These are phyloP conservation scores for Bombylius major DNA, from an alignment of 2,888 invertebrate genomes.

Conservation along the genomic window DNA sequence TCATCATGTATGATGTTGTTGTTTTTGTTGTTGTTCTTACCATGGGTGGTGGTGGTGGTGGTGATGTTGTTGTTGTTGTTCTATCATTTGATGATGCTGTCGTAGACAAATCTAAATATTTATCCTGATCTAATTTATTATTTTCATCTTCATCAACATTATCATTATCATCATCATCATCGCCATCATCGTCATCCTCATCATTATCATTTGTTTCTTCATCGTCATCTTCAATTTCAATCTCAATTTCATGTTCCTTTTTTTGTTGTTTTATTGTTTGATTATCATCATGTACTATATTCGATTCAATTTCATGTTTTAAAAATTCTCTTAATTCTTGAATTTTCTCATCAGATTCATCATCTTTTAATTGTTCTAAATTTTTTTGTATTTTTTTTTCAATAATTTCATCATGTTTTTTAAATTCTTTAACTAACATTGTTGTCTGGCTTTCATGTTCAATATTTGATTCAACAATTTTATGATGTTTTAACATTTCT, in stretches of 20 bases:
- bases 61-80: background rate
- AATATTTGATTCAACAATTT: too few species aligned
- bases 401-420: too few species aligned
- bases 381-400: too few species aligned
- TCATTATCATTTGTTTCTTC: constrained; percentile 28
- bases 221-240: constrained; percentile 28
- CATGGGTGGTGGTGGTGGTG: background rate
- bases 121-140: background rate
- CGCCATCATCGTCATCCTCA: constrained; percentile 20
- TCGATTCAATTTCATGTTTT: too few species aligned
- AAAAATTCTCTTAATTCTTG: too few species aligned
- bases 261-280: constrained; percentile 24
- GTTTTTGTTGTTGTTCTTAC: background rate
- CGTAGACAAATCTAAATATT: background rate
- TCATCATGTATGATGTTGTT: background rate
- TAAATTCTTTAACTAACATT: too few species aligned
- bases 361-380: too few species aligned
- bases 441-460: too few species aligned
- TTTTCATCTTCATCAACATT: background rate
- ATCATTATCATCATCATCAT: background rate
- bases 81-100: background rate
- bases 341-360: too few species aligned
- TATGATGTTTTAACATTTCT: too few species aligned
- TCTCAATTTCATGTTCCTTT: constrained; percentile 27
- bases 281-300: background rate